Percentiles rank a stretch among this genome's conserved stretches.
Evolutionary conservation across 2,888 invertebrate genomes (phyloP).

Genomic region (Lottia gigantea): DNA sequence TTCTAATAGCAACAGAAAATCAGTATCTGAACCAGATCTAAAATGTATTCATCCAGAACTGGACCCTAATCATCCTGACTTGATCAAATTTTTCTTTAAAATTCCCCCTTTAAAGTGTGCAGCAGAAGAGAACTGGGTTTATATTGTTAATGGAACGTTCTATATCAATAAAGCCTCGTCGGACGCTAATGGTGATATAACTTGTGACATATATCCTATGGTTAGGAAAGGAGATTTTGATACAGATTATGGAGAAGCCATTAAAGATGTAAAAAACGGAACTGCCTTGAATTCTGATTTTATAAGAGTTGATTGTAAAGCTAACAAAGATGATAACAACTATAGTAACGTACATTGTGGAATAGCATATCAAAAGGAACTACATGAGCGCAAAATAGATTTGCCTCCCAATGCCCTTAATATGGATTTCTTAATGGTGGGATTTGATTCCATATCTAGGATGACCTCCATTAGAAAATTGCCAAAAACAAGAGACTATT

Average conservation of each 20-base stretch:
- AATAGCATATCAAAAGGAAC: conserved; percentile 41
- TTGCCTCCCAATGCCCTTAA: conserved; percentile 41
- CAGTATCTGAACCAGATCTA: neutral
- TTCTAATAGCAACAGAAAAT: no score
- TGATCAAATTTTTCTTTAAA: conserved; percentile 78
- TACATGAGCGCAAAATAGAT: conserved; percentile 7
- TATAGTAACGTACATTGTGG: conserved; percentile 79
- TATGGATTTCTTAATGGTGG: conserved; percentile 77
- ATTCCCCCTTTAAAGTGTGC: conserved; percentile 78
- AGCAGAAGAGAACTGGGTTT: conserved; percentile 78
- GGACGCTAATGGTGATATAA: conserved; percentile 60
- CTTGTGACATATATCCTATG: conserved; percentile 72
- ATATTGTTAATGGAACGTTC: conserved; percentile 76
- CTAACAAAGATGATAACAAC: conserved; percentile 53
- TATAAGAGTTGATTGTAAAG: conserved; percentile 41
- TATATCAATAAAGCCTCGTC: conserved; percentile 71
- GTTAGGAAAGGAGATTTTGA: conserved; percentile 41
- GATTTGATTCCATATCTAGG: conserved; percentile 86
- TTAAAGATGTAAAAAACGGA: conserved; percentile 27
- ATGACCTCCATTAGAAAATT: conserved; percentile 72
- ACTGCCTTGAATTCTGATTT: conserved; percentile 39
- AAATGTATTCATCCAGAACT: conserved; percentile 77
- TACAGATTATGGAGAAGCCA: conserved; percentile 26
- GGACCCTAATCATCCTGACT: conserved; percentile 77
- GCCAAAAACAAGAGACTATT: conserved; percentile 42